Conservation (phyloP, 2,797 vertebrate species). For the Telmatherina bonti region DNA sequence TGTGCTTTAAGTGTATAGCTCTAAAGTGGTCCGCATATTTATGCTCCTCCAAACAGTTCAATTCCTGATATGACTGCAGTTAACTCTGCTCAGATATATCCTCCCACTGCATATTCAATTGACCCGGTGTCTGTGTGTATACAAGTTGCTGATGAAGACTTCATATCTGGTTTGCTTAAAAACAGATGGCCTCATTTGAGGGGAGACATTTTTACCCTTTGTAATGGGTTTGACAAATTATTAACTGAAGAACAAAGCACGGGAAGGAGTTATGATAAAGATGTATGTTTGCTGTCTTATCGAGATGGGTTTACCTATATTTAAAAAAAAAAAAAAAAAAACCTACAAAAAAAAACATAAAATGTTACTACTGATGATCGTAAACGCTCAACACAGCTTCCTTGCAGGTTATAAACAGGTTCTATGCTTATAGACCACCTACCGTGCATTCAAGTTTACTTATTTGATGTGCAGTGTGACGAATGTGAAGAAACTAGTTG, state of each 20-base stretch:
- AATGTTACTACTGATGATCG: background rate
- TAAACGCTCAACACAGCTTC: conserved; percentile 2
- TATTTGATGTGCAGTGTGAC: conserved; percentile 4
- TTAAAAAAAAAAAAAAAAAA: too few species aligned
- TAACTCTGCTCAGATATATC: conserved; percentile 44
- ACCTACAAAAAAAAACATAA: too few species aligned
- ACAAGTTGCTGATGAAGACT: conserved; percentile 27
- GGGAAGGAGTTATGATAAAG: conserved; percentile 15
- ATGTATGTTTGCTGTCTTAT: background rate
- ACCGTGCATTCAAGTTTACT: conserved; percentile 1
- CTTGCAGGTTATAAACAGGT: background rate
- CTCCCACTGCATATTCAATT: conserved; percentile 38
- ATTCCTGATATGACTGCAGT: conserved; percentile 31
- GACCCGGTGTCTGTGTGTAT: conserved; percentile 26
- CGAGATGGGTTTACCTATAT: too few species aligned
- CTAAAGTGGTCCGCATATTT: conserved; percentile 65
- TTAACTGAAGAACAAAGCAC: conserved; percentile 26
- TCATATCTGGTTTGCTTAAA: conserved; percentile 35
- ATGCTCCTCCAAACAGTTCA: conserved; percentile 27
- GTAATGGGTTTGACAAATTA: conserved; percentile 1
- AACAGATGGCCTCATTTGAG: conserved; percentile 36
- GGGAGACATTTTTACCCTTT: conserved; percentile 24
- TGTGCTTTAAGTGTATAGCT: conserved; percentile 69
- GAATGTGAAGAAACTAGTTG: conserved; percentile 28
- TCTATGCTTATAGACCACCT: conserved; percentile 11